Percentiles rank a stretch among this genome's conserved stretches.
phyloP scores from a whole-genome alignment of 2,797 vertebrate genomes.

The Tenualosa ilisha region DNA sequence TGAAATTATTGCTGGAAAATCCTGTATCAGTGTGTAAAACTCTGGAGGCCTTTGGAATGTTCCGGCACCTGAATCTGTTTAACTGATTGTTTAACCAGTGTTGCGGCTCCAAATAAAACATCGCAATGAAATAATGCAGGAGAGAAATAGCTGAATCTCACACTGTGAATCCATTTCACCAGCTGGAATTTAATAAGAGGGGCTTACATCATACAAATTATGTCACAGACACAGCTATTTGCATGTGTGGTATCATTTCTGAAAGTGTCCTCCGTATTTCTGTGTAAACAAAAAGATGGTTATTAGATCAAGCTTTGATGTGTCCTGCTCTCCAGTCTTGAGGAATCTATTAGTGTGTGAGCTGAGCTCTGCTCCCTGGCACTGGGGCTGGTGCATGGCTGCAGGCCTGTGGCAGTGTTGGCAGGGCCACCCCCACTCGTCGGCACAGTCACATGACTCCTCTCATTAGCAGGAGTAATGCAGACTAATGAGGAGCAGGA shows the following conservation, averaged over 20 bases:
- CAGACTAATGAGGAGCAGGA: conserved; percentile 7
- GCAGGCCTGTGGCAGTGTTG: not conserved
- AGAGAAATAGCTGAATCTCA: not conserved
- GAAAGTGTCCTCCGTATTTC: not conserved
- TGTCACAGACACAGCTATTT: not conserved
- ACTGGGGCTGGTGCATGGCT: not conserved
- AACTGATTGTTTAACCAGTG: not conserved
- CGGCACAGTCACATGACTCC: not conserved
- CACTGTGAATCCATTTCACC: not conserved
- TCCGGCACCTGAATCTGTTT: not conserved
- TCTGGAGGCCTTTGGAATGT: not conserved
- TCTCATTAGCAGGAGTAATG: conserved; percentile 1
- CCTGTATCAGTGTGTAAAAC: not conserved
- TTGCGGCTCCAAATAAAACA: not conserved
- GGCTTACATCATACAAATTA: not conserved
- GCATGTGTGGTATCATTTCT: not conserved
- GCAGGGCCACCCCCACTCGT: conserved; percentile 8
- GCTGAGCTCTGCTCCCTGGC: not conserved
- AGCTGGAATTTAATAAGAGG: not conserved
- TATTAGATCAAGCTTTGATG: conserved; percentile 4
- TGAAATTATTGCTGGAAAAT: not conserved
- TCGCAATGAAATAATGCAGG: not conserved
- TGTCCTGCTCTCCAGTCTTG: not conserved
- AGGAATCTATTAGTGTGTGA: not conserved
- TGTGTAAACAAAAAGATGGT: not conserved